Conservation (phyloP, 2,888 invertebrate genomes). For the Calliphora vomitoria region DNA sequence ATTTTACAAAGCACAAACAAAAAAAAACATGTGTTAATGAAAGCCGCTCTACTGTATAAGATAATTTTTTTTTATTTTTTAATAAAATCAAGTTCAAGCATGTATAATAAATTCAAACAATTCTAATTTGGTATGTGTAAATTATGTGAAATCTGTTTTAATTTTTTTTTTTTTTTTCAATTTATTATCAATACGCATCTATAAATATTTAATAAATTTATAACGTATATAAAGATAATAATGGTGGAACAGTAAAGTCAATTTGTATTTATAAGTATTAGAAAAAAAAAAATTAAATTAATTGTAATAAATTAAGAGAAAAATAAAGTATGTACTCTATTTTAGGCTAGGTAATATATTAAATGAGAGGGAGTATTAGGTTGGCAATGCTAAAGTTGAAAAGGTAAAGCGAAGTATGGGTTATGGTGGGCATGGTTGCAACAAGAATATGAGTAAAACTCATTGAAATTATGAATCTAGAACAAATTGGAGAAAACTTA, state of each 20-base stretch:
- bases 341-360: background rate
- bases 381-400: too few species aligned
- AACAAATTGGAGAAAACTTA: too few species aligned
- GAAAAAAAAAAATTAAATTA: background rate
- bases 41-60: slow-evolving; percentile 3
- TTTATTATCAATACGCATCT: slow-evolving; percentile 43
- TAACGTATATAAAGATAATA: background rate
- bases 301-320: background rate
- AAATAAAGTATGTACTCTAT: too few species aligned
- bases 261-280: background rate
- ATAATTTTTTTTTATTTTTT: slow-evolving; percentile 7
- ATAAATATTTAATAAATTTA: slow-evolving; percentile 33
- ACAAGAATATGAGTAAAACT: too few species aligned
- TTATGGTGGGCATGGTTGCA: too few species aligned
- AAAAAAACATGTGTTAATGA: slow-evolving; percentile 37
- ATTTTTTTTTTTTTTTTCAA: background rate
- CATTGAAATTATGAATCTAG: too few species aligned
- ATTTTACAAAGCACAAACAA: slow-evolving; percentile 13
- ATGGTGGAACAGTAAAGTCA: background rate
- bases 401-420: too few species aligned
- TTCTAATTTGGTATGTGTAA: slow-evolving; percentile 46
- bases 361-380: background rate
- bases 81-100: slow-evolving; percentile 66
- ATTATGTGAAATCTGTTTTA: slow-evolving; percentile 48
- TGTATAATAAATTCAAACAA: slow-evolving; percentile 52